A percentile compares a stretch with the other conserved stretches of the same genome.
phyloP scores from a whole-genome alignment of 2,888 invertebrate genomes.

The Coleophora flavipennella region DNA sequence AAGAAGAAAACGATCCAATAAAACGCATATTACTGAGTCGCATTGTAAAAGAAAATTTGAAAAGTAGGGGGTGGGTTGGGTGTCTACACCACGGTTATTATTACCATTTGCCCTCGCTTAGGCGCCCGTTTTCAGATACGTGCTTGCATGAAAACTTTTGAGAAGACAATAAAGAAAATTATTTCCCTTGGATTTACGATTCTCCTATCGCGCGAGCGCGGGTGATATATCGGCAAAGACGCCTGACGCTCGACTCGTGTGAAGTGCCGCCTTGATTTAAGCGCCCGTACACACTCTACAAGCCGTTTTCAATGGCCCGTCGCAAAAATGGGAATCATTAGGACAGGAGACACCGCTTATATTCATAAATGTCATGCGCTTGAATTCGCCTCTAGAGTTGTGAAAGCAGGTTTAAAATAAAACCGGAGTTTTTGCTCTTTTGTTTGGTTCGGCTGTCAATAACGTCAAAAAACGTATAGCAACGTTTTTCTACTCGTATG shows the following conservation, averaged over 20 bases:
- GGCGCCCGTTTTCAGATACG: slow-evolving; percentile 45
- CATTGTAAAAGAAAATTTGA: slow-evolving; percentile 56
- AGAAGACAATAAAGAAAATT: slow-evolving; percentile 61
- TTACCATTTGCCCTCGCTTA: slow-evolving; percentile 51
- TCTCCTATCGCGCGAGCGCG: slow-evolving; percentile 55
- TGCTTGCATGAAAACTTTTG: slow-evolving; percentile 54
- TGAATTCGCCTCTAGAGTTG: too few species aligned
- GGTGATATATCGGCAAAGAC: slow-evolving; percentile 41
- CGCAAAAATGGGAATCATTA: too few species aligned
- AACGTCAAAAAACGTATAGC: too few species aligned
- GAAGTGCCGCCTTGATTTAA: too few species aligned
- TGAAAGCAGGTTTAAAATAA: too few species aligned
- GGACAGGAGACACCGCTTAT: too few species aligned
- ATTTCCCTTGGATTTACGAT: slow-evolving; percentile 60
- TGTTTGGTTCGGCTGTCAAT: too few species aligned
- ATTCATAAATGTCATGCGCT: too few species aligned
- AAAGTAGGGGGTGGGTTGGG: slow-evolving; percentile 40
- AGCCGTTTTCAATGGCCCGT: too few species aligned
- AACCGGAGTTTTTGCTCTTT: too few species aligned
- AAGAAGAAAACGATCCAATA: slow-evolving; percentile 51
- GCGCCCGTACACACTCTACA: too few species aligned
- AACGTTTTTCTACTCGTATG: too few species aligned
- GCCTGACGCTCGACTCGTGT: slow-evolving; percentile 22
- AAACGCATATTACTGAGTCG: slow-evolving; percentile 54
- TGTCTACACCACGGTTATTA: slow-evolving; percentile 51